These are phyloP conservation scores for Octopus bimaculoides DNA, from an alignment of 1,140 invertebrate genomes.

Conservation along the genomic window DNA sequence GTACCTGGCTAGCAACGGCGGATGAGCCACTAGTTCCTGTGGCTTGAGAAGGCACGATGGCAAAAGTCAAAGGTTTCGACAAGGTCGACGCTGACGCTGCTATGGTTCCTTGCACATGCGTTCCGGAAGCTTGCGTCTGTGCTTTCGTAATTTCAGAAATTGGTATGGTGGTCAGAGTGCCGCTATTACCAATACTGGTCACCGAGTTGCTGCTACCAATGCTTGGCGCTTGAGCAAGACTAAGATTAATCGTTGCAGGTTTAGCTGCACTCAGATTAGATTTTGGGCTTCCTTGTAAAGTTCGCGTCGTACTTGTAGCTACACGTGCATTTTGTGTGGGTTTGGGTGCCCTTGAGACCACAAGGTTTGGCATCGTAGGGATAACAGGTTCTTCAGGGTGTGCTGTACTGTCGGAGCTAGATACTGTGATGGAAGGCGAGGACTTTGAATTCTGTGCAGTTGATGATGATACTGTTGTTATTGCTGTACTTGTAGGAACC, in stretches of 20 bases:
- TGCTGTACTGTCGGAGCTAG: not conserved
- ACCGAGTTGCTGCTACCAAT: not conserved
- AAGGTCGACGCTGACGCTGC: not conserved
- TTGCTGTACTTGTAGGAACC: not conserved
- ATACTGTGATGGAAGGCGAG: not conserved
- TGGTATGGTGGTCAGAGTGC: not conserved
- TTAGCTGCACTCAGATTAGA: slow-evolving; percentile 16
- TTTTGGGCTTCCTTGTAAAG: slow-evolving; percentile 9
- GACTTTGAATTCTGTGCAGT: not conserved
- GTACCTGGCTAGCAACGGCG: not conserved
- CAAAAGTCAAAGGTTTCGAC: slow-evolving; percentile 1
- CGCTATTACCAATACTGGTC: not conserved
- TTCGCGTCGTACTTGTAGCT: not conserved
- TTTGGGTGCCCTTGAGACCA: not conserved
- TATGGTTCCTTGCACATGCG: not conserved
- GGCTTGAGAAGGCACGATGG: slow-evolving; percentile 9
- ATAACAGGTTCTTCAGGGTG: not conserved
- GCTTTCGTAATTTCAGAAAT: slow-evolving; percentile 11
- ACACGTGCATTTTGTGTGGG: not conserved
- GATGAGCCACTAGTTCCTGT: not conserved
- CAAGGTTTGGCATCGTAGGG: not conserved
- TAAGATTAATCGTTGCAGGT: slow-evolving; percentile 22
- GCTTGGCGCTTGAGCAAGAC: slow-evolving; percentile 1
- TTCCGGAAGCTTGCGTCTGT: not conserved
- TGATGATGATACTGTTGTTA: not conserved